Conservation (phyloP, 53 echinoderm and acorn worm species). For the Echinometra lucunter region DNA sequence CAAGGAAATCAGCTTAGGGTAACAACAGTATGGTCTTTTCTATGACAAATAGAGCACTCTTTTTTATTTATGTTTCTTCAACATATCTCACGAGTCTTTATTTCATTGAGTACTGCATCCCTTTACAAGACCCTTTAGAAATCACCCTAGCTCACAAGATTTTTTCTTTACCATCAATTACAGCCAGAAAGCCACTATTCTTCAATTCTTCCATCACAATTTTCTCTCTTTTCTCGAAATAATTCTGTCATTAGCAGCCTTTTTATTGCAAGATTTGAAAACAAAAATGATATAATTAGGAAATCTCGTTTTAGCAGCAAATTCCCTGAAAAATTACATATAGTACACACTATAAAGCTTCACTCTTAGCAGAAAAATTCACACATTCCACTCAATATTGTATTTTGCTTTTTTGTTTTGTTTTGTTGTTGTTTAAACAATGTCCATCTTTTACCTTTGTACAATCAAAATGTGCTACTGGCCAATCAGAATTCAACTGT, state of each 20-base stretch:
- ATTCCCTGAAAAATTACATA: background rate
- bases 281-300: background rate
- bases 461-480: background rate
- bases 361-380: background rate
- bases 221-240: background rate
- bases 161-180: background rate
- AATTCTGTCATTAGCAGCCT: too few relatives aligned
- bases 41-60: background rate
- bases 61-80: background rate
- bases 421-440: background rate
- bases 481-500: background rate
- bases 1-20: slow-evolving; percentile 18
- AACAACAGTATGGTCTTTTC: slow-evolving; percentile 27
- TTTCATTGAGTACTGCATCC: slow-evolving; percentile 26
- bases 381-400: background rate
- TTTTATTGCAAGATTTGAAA: background rate
- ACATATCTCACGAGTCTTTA: background rate
- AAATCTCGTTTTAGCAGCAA: slow-evolving; percentile 12
- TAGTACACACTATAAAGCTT: background rate
- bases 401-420: background rate
- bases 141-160: background rate
- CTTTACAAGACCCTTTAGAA: background rate
- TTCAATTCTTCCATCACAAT: background rate
- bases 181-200: background rate
- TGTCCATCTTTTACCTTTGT: background rate